phyloP scores from a whole-genome alignment of 2,113 vertebrate genomes.

The Morphnarchus princeps region DNA sequence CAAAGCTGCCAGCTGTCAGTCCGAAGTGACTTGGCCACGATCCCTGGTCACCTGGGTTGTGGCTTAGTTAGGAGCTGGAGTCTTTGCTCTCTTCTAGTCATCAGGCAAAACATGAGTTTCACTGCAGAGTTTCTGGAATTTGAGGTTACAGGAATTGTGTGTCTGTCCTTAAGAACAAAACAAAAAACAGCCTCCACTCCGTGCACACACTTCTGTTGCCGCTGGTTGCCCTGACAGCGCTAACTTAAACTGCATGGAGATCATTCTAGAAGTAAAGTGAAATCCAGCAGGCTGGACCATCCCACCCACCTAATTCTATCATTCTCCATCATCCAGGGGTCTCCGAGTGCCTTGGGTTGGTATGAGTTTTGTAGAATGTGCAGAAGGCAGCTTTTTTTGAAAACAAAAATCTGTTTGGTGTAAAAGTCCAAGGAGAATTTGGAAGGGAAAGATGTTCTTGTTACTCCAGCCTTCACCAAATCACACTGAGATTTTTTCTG shows the following conservation, averaged over 20 bases:
- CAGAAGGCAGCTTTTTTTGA: neutral
- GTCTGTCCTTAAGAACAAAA: neutral
- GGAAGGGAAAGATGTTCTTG: neutral
- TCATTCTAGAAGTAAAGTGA: neutral
- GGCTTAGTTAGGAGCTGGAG: neutral
- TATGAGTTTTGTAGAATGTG: neutral
- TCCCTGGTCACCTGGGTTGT: neutral
- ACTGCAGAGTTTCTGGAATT: neutral
- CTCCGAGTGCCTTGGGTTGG: neutral
- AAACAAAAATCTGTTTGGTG: neutral
- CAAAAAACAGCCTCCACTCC: accelerated
- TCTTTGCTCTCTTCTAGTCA: neutral
- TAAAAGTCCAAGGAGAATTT: neutral
- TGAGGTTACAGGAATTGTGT: neutral
- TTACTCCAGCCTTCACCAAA: neutral
- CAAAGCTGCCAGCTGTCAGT: neutral
- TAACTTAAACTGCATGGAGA: neutral
- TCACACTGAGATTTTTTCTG: neutral
- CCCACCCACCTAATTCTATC: neutral
- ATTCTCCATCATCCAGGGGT: neutral
- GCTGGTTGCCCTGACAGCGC: neutral
- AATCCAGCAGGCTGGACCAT: neutral
- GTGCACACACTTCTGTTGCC: accelerated
- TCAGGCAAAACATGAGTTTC: neutral
- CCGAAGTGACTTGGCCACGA: neutral